Base-by-base conservation (phyloP, 2,888 invertebrate genomes). In the Chloromyia formosa region DNA sequence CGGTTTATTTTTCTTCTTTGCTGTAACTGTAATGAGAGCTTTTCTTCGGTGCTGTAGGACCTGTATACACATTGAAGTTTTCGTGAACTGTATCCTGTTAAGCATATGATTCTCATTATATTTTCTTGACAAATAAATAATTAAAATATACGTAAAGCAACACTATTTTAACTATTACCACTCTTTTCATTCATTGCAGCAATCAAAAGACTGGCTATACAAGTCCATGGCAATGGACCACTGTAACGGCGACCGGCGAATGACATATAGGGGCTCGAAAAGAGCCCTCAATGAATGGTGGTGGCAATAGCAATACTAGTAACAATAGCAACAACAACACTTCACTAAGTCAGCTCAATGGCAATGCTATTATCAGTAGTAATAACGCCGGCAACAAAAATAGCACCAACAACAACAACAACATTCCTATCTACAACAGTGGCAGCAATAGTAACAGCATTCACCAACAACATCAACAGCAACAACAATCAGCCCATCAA, bases 211-310 rank as follows among this genome's bases (percentile, higher is more conserved):
- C 82, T 75, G 82, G 83, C 76, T 88, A 88, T 80, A 86, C 84
- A 75, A 88, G 86, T 81, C 87, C 88, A 73, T 89, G 88, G 88
- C 87, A 87, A 82, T 88, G 88, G 88, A 87, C 88, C 76, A 88
- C 87, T 23, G 88, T 88, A 73, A 87, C 88, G 61, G 88, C 88
- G 35, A 86, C 87, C 64, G 88, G 88, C 53, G 88, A 89, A 88
- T 89, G 88, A 88, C 88, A 88, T 81, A 82, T 83, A 82, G 83
- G 84, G 84, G 84, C 84, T 85, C 85, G 82, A 74, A 85, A 83
- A 80, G 85, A 84, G 84, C 84, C 85, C 81, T 75, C 81, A 77
- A 77, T 77, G 23, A 79, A 79, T 77, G 80, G 78, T 79, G 71
- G 73, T 75, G 76, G 75, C 71, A 53, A 58, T 27, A 53, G 61